Evolutionary conservation across 2,888 invertebrate genomes (phyloP).

Genomic region (Tinea semifulvella): DNA sequence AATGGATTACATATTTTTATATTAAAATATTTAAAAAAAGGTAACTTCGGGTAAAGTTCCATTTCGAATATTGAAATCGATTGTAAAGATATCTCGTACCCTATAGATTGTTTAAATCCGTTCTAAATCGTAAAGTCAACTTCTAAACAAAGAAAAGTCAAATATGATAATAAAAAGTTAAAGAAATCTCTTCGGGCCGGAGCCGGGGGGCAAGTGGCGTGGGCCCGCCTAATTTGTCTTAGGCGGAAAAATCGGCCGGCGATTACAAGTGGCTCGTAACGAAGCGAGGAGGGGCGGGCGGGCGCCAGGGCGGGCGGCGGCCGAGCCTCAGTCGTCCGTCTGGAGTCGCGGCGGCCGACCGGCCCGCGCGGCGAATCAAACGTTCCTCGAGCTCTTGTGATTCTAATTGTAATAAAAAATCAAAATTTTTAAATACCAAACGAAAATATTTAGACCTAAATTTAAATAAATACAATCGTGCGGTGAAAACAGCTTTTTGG

Average conservation of each 20-base stretch:
- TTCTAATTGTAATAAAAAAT: slow-evolving; percentile 48
- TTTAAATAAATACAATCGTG: slow-evolving; percentile 42
- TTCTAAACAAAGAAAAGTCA: not conserved
- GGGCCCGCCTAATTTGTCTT: slow-evolving; percentile 64
- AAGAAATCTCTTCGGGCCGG: slow-evolving; percentile 18
- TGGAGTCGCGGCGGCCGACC: slow-evolving; percentile 65
- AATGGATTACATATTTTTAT: too few species aligned
- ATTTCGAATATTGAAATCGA: too few species aligned
- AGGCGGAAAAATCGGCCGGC: slow-evolving; percentile 65
- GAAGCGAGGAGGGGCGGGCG: slow-evolving; percentile 46
- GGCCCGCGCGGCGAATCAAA: slow-evolving; percentile 60
- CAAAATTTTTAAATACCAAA: slow-evolving; percentile 5
- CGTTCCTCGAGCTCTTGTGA: slow-evolving; percentile 69
- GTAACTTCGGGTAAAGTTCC: too few species aligned
- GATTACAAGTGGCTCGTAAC: slow-evolving; percentile 67
- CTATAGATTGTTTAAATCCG: too few species aligned
- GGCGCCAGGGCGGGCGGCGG: slow-evolving; percentile 38
- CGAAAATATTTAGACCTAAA: slow-evolving; percentile 38
- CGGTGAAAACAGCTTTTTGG: slow-evolving; percentile 56
- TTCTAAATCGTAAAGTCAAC: too few species aligned
- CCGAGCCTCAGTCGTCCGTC: slow-evolving; percentile 62
- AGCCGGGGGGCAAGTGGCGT: slow-evolving; percentile 34
- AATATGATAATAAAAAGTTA: not conserved
- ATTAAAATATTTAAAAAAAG: too few species aligned
- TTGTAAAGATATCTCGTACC: too few species aligned